phyloP scores from a whole-genome alignment of 2,888 invertebrate species.

The Tetragonisca angustula region DNA sequence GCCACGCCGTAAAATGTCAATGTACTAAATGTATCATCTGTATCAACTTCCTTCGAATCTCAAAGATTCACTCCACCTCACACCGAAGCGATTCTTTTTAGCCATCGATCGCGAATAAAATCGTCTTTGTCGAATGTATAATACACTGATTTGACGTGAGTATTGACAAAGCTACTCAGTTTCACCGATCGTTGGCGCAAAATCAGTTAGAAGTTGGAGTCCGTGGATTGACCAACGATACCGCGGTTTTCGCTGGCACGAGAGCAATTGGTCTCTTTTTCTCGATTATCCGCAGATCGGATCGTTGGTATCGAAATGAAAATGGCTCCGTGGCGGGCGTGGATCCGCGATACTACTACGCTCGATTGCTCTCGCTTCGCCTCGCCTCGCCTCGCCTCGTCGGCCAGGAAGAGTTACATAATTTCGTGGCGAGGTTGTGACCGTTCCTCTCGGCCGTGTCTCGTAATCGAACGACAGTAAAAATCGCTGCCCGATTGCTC shows the following conservation, averaged over 20 bases:
- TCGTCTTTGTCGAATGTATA: background rate
- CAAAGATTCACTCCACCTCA: background rate
- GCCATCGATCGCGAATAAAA: background rate
- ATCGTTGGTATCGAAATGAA: slow-evolving; percentile 36
- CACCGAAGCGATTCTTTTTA: background rate
- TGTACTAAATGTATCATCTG: too few relatives aligned
- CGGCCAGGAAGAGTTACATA: slow-evolving; percentile 51
- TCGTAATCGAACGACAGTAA: slow-evolving; percentile 48
- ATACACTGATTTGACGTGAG: background rate
- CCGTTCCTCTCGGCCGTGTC: slow-evolving; percentile 36
- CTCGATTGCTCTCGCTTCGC: slow-evolving; percentile 26
- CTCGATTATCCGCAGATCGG: background rate
- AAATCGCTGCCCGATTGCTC: slow-evolving; percentile 46
- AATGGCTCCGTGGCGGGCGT: slow-evolving; percentile 30
- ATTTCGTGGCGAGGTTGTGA: slow-evolving; percentile 51
- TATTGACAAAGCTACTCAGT: background rate
- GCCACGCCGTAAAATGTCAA: too few relatives aligned
- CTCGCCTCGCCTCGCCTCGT: slow-evolving; percentile 20
- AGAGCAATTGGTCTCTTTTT: slow-evolving; percentile 6
- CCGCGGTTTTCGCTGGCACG: background rate
- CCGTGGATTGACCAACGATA: background rate
- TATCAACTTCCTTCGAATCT: background rate
- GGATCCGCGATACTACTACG: slow-evolving; percentile 39
- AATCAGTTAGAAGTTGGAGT: too few relatives aligned
- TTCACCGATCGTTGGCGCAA: background rate